A percentile compares a stretch with the other conserved stretches of the same genome.
These are phyloP conservation scores for Stenurella melanura DNA, from an alignment of 2,888 invertebrate species.

Conservation along the genomic window DNA sequence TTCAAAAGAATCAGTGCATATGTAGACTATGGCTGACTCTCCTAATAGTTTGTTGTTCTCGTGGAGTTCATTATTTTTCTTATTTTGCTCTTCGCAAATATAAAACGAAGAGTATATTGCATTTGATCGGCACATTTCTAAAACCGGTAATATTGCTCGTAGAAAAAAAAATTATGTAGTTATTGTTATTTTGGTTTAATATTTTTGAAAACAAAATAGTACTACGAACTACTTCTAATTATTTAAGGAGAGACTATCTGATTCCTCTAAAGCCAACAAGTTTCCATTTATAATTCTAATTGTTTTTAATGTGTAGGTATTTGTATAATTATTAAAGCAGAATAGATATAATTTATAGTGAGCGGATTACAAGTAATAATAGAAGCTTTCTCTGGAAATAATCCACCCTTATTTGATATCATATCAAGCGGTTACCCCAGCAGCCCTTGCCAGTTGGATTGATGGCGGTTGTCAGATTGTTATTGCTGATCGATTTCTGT, in stretches of 20 bases:
- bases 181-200: too few relatives aligned
- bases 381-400: constrained; percentile 57
- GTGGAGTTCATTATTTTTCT: too few relatives aligned
- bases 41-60: too few relatives aligned
- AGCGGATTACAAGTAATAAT: constrained; percentile 54
- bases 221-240: too few relatives aligned
- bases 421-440: constrained; percentile 55
- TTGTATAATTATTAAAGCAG: constrained; percentile 38
- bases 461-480: constrained; percentile 66
- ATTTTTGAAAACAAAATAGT: too few relatives aligned
- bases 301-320: constrained; percentile 32
- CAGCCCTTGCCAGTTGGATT: constrained; percentile 58
- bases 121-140: too few relatives aligned
- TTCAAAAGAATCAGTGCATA: too few relatives aligned
- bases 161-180: too few relatives aligned
- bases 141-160: too few relatives aligned
- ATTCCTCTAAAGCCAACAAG: background rate
- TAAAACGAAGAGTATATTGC: too few relatives aligned
- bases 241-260: background rate
- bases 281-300: constrained; percentile 30
- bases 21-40: too few relatives aligned
- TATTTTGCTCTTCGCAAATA: too few relatives aligned
- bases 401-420: constrained; percentile 59
- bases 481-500: constrained; percentile 68
- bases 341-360: constrained; percentile 49